These are phyloP conservation scores for Holacanthus passer DNA, from an alignment of 2,113 vertebrate genomes.

Conservation along the genomic window DNA sequence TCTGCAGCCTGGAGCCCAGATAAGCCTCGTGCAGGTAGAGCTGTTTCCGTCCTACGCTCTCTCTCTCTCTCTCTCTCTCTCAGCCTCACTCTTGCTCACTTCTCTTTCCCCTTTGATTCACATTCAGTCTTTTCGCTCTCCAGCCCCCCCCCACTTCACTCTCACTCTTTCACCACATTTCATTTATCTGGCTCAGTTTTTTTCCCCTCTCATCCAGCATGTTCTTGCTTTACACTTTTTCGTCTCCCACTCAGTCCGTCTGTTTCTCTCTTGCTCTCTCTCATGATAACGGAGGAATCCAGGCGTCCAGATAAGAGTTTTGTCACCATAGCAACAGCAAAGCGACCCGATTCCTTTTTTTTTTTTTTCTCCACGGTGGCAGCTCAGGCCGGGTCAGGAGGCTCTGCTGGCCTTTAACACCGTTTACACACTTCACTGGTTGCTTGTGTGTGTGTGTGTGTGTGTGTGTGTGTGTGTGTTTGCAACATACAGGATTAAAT, in stretches of 20 bases:
- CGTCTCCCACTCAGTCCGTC: slow-evolving; percentile 54
- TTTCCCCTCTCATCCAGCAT: slow-evolving; percentile 27
- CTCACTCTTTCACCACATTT: slow-evolving; percentile 37
- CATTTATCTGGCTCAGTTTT: slow-evolving; percentile 44
- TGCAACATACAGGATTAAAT: background rate
- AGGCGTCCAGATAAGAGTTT: slow-evolving; percentile 78
- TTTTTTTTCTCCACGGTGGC: slow-evolving; percentile 19
- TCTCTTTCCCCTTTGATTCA: slow-evolving; percentile 47
- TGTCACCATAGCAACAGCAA: slow-evolving; percentile 74
- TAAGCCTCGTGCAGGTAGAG: slow-evolving; percentile 85
- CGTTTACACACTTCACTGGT: slow-evolving; percentile 39
- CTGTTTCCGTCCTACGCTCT: slow-evolving; percentile 67
- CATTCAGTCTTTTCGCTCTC: slow-evolving; percentile 19
- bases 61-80: slow-evolving; percentile 52
- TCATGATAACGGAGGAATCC: slow-evolving; percentile 79
- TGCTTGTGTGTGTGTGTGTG: background rate
- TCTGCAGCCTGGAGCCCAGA: slow-evolving; percentile 81
- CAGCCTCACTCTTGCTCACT: slow-evolving; percentile 56
- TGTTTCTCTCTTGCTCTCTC: slow-evolving; percentile 34
- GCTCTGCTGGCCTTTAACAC: slow-evolving; percentile 34
- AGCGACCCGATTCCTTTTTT: slow-evolving; percentile 67
- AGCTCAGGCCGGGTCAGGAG: slow-evolving; percentile 47
- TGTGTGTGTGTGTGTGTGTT: slow-evolving; percentile 2
- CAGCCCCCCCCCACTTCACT: slow-evolving; percentile 11
- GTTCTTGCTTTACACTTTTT: slow-evolving; percentile 42